Evolutionary conservation across 2,888 invertebrate genomes (phyloP), one percentile per base, ranked within the genome.

Genomic region (Cheilosia pagana): DNA sequence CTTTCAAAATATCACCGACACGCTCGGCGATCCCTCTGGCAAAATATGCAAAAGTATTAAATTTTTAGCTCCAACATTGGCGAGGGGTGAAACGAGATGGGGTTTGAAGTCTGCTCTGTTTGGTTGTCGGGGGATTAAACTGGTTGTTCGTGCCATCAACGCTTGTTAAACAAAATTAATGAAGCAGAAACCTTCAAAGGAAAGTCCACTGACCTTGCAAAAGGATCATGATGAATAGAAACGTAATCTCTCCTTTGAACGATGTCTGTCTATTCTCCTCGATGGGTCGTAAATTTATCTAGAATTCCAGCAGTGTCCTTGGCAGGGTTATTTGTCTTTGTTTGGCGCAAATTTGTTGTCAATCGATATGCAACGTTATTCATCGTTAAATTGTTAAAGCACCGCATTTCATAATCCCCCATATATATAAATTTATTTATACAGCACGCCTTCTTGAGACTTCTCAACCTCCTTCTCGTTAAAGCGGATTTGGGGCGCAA

Each of bases 281-380:
- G 23, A 5, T 7, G 1, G 7, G 1, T 25, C 48, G 45, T 48
- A 35, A 35, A 63, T 48, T 35, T 25, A 5, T 16, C 21, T 48
- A 19, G 25, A 65, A 52, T 52, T 28, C 23, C 45, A 45, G 45
- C 35, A 39, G 65, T 65, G 67, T 53, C 53, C 53, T 67, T 67
- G 65, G 19, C 3, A 35, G 43, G 43, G 31, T 31, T 48, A 35
- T 63, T 50, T 25, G 52, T 50, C 23, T 19, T 21, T 4, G 14
- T 8, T 31, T 21, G 21, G n/a, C n/a, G 2, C 16, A 8, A 16
- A 16, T 55, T 23, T 23, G 8, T 16, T 39, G 5, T 10, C 39
- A 21, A 8, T 48, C 48, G 10, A 48, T 21, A 39, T 19, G 28
- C 53, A 53, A 53, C 28, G 28, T 28, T 25, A 45, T 68, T 68